Base-by-base conservation (phyloP, 1,140 invertebrate genomes). In the Apis laboriosa region DNA sequence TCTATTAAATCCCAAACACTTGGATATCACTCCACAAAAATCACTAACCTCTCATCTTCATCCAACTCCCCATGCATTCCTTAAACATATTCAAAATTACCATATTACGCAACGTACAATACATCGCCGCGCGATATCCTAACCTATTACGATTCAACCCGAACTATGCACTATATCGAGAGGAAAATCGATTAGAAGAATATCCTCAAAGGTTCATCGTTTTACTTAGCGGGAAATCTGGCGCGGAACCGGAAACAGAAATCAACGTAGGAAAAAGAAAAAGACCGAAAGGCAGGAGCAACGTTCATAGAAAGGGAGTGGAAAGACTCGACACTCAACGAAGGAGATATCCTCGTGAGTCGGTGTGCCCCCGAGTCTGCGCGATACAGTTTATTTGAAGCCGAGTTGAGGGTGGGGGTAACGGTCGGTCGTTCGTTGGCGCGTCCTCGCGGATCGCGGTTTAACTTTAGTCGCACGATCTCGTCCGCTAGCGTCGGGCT, bases 401-500 rank as follows among this genome's bases (percentile, higher is more conserved):
- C 75, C 74, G 9, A 19, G 64, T 49, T 28, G 80, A 66, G 84
- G 84, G 92, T 90, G 92, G 92, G 92, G 92, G 90, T 83, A 88
- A 61, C 79, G 74, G 56, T 68, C 66, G 66, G 64, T 67, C 61
- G 51, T 84, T 82, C 70, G 56, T 84, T 79, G 53, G 80, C 88
- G 90, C 90, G 92, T 92, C 86, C 88, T 84, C 89, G 85, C 80
- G 89, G 90, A 88, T 91, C 87, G 90, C 72, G 72, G 56, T 56
- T 89, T 80, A 87, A 87, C 90, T 88, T 93, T 92, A 93, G 93
- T 93, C 90, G 91, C 90, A 89, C 92, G 91, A 93, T 92, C 92
- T 92, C 92, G 90, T 93, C 89, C 89, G 91, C 73, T 43, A 85
- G 91, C 88, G 92, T 91, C 89, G 92, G 87, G 90, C 84, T 86